Evolutionary conservation across 2,113 vertebrate genomes (phyloP), one percentile per base, ranked within the genome.

Genomic region (Tragelaphus strepsiceros): DNA sequence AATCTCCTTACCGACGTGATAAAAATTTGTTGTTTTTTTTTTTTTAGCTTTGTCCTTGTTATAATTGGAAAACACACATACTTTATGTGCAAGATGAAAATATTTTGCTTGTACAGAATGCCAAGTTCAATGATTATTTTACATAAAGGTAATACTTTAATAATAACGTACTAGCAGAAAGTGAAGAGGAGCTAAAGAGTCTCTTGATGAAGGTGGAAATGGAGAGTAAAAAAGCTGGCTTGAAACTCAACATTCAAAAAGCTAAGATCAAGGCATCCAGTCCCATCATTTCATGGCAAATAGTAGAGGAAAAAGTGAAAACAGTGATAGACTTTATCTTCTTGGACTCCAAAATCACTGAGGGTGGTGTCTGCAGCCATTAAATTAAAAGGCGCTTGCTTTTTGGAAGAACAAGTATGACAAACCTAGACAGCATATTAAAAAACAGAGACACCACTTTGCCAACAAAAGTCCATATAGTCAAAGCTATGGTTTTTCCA

Each of bases 71-170:
- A 92, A 56, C 11, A 43, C 28, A 59, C 19, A 43, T 81, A 64
- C 61, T 95, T 95, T 97, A 15, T 86, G 32, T 35, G 43, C 4
- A 58, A 67, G 49, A 85, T 91, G 53, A 96, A 95, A 93, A 91
- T 90, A 64, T 15, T 96, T 88, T 39, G 15, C 78, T 96, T 80
- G 24, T 35, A 94, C 5, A 88, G 56, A 67, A 83, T 61, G 71
- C 90, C 56, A 90, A 61, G 24, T 87, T 83, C 17, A 61, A 30
- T 82, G 26, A 80, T 90, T 85, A 49, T 51, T 4, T 90, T 80
- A 91, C 51, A 51, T 59, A 62, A 64, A 83, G 88, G 77, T 51
- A 92, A 43, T 67, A 54, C 35, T 67, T 86, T 67, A 80, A 74
- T 92, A 93, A 95, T 35, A 90, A n/a, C 32, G 86, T 24, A 91